Conservation (phyloP, 1,140 invertebrate species). For the Drosophila punjabiensis region DNA sequence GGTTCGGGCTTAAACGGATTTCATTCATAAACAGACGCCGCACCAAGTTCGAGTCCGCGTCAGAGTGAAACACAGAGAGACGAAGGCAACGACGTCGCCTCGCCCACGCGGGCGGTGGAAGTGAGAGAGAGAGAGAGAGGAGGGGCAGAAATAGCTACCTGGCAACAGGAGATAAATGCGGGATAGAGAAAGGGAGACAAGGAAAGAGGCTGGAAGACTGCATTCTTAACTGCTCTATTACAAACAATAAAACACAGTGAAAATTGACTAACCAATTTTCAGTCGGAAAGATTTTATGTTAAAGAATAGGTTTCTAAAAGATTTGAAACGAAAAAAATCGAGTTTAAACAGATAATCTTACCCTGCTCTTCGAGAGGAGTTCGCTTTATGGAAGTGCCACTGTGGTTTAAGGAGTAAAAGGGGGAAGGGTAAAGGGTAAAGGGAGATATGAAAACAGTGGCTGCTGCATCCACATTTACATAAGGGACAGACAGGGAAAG, state of each 20-base stretch:
- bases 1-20: conserved; percentile 48
- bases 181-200: conserved; percentile 19
- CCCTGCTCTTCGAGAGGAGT: neutral
- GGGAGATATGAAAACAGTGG: conserved; percentile 19
- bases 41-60: conserved; percentile 52
- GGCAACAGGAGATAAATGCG: conserved; percentile 33
- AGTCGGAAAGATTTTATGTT: neutral
- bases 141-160: conserved; percentile 35
- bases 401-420: conserved; percentile 1
- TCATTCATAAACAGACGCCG: conserved; percentile 61
- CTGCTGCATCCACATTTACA: conserved; percentile 60
- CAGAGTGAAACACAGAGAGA: neutral
- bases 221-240: conserved; percentile 75
- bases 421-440: conserved; percentile 2
- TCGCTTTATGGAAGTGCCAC: neutral
- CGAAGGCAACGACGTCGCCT: conserved; percentile 15
- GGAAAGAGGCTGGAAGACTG: conserved; percentile 33
- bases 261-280: neutral
- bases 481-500: conserved; percentile 12
- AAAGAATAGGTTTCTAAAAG: neutral
- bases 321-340: neutral
- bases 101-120: conserved; percentile 9
- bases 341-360: neutral
- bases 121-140: neutral
- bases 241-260: conserved; percentile 36